Percentiles rank a stretch among this genome's conserved stretches.
These are phyloP conservation scores for Amblyopsis hoosieri DNA, from an alignment of 2,797 vertebrate genomes.

Conservation along the genomic window DNA sequence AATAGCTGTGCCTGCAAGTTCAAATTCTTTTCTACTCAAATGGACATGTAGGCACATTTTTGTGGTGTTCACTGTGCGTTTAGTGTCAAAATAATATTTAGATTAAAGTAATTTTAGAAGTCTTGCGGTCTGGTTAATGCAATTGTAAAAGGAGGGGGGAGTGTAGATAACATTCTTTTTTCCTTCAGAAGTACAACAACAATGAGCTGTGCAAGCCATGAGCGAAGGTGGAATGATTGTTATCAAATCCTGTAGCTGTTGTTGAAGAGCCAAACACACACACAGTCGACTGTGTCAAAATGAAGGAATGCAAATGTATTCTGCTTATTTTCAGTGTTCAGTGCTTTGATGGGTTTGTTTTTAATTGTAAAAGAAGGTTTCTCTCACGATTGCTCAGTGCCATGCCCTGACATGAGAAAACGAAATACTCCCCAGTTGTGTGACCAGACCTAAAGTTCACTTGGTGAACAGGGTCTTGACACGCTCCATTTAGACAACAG, in stretches of 20 bases:
- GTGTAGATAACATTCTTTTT: background rate
- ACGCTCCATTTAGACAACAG: no score
- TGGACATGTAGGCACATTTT: constrained; percentile 3
- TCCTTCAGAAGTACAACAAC: background rate
- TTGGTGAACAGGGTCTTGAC: no score
- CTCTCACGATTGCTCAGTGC: constrained; percentile 18
- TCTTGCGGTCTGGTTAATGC: background rate
- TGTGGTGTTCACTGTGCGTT: background rate
- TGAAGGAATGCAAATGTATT: constrained; percentile 29
- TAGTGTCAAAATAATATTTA: constrained; percentile 9
- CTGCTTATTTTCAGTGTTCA: constrained; percentile 11
- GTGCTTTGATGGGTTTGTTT: constrained; percentile 6
- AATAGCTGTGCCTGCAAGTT: no score
- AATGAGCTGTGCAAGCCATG: background rate
- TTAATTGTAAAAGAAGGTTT: constrained; percentile 21
- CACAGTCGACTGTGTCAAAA: background rate
- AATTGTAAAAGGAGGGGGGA: background rate
- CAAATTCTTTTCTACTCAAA: no score
- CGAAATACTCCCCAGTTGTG: no score
- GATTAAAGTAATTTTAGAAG: constrained; percentile 4
- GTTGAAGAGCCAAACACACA: background rate
- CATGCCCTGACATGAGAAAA: no score
- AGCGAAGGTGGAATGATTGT: background rate
- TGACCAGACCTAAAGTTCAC: no score
- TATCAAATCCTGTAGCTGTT: background rate